A percentile compares a stretch with the other conserved stretches of the same genome.
phyloP scores from a whole-genome alignment of 2,797 vertebrate species.

The Siniperca undulata region DNA sequence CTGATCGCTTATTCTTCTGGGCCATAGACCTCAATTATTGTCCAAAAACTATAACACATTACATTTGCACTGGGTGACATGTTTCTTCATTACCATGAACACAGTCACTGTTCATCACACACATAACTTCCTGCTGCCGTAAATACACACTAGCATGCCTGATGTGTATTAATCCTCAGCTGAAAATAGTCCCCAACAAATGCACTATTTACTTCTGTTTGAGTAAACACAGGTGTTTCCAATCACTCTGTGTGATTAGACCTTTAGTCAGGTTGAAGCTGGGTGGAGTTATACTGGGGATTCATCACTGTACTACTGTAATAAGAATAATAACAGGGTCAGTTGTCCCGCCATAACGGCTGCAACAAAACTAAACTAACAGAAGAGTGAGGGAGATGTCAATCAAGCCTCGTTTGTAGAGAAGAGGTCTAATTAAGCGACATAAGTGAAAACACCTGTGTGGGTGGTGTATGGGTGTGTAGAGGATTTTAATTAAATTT shows the following conservation, averaged over 20 bases:
- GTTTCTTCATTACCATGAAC: neutral
- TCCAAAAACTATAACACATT: neutral
- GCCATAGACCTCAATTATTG: neutral
- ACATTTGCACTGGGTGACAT: neutral
- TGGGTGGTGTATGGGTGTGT: neutral
- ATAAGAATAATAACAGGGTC: neutral
- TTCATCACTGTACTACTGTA: neutral
- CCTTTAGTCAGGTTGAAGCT: neutral
- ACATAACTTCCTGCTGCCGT: conserved; percentile 4
- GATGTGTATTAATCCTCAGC: neutral
- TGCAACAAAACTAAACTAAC: neutral
- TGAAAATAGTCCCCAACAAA: neutral
- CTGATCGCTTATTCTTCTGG: neutral
- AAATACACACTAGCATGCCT: conserved; percentile 10
- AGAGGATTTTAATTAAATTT: neutral
- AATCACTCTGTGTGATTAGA: conserved; percentile 12
- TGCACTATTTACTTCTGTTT: neutral
- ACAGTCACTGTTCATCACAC: neutral
- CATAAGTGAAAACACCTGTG: neutral
- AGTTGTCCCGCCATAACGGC: neutral
- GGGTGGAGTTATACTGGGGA: neutral
- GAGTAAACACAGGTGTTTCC: conserved; percentile 14
- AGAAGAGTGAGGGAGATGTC: neutral
- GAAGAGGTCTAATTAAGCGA: neutral
- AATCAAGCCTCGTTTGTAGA: neutral